These are phyloP conservation scores for Pogonomyrmex californicus DNA, from an alignment of 1,140 invertebrate genomes.

Conservation along the genomic window DNA sequence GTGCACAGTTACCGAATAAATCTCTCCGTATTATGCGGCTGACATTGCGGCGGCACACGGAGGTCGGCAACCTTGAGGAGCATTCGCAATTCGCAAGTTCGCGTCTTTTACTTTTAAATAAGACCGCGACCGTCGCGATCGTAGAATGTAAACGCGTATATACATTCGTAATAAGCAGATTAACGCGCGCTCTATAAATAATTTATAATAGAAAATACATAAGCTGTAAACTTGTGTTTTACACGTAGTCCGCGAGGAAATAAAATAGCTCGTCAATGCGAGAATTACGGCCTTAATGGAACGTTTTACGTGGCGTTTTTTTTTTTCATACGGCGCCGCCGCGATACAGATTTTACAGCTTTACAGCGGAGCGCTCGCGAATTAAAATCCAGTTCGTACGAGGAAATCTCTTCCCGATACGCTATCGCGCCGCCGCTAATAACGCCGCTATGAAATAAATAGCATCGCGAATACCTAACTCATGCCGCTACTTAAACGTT, in stretches of 20 bases:
- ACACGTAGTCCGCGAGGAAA: not conserved
- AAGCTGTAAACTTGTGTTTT: not conserved
- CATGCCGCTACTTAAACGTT: slow-evolving; percentile 43
- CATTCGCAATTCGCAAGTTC: slow-evolving; percentile 1
- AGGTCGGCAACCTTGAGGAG: slow-evolving; percentile 22
- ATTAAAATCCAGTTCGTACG: not conserved
- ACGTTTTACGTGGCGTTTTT: not conserved
- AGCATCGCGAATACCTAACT: slow-evolving; percentile 44
- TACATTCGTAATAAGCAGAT: not conserved
- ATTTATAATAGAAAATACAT: not conserved
- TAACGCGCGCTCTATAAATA: not conserved
- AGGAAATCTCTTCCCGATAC: not conserved
- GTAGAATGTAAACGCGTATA: not conserved
- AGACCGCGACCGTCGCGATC: slow-evolving; percentile 20
- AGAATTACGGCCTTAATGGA: not conserved
- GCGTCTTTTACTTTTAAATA: slow-evolving; percentile 45
- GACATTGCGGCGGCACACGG: slow-evolving; percentile 28
- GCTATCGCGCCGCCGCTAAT: slow-evolving; percentile 39
- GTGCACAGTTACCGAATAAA: slow-evolving; percentile 42
- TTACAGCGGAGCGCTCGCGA: not conserved
- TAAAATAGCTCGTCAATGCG: not conserved
- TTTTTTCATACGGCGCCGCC: not conserved
- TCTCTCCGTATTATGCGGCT: slow-evolving; percentile 15
- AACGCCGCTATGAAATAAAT: slow-evolving; percentile 45
- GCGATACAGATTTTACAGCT: slow-evolving; percentile 9